These are phyloP conservation scores for Pogonomyrmex barbatus DNA, from an alignment of 1,140 invertebrate genomes.

Conservation along the genomic window DNA sequence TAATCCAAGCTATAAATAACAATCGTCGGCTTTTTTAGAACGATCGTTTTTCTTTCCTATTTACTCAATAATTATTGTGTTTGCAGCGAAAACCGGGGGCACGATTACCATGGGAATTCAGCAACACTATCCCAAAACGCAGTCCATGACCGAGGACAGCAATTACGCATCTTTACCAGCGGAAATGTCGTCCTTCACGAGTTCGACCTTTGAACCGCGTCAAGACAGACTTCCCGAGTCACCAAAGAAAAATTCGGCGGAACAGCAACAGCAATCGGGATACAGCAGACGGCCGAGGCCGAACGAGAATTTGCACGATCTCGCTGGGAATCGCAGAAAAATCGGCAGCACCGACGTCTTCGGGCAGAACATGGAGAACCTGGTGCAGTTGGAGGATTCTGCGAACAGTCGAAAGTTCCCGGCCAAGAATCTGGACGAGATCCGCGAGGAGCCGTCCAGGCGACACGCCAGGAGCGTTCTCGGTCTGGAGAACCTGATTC, in stretches of 20 bases:
- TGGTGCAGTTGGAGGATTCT: conserved; percentile 79
- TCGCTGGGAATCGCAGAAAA: conserved; percentile 72
- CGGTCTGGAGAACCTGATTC: conserved; percentile 70
- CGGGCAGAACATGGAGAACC: conserved; percentile 82
- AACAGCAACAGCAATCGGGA: conserved; percentile 2
- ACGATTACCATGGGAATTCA: conserved; percentile 81
- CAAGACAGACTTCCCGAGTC: conserved; percentile 38
- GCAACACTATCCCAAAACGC: conserved; percentile 79
- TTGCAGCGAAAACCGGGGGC: conserved; percentile 77
- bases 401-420: conserved; percentile 74
- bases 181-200: conserved; percentile 80
- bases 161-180: conserved; percentile 79
- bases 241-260: conserved; percentile 37
- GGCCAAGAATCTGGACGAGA: conserved; percentile 81
- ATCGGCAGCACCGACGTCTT: conserved; percentile 81
- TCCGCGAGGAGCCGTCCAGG: conserved; percentile 78
- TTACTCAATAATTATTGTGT: conserved; percentile 8
- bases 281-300: conserved; percentile 57
- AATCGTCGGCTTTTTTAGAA: not conserved
- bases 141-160: conserved; percentile 76
- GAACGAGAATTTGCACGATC: conserved; percentile 56
- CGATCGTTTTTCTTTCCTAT: not conserved
- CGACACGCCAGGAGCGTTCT: conserved; percentile 75
- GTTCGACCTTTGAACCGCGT: conserved; percentile 79
- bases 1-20: not conserved